Evolutionary conservation across 2,888 invertebrate species (phyloP).

Genomic region (Cantharis rufa): DNA sequence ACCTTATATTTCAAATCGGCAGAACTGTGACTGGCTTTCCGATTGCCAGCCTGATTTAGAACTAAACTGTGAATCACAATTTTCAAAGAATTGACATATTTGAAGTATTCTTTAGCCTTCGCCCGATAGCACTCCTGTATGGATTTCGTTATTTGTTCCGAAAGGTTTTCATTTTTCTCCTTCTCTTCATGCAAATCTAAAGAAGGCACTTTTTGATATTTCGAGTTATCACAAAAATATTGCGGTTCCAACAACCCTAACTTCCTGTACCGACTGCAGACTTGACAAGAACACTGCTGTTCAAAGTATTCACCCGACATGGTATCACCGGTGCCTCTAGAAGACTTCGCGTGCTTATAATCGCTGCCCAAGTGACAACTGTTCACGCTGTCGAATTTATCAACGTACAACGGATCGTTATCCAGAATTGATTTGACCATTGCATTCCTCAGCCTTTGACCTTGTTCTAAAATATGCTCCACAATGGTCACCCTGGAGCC

Average conservation of each 20-base stretch:
- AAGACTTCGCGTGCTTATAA: not conserved
- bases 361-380: not conserved
- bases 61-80: constrained; percentile 54
- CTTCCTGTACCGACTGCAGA: constrained; percentile 46
- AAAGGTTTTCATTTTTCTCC: not conserved
- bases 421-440: constrained; percentile 54
- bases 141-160: constrained; percentile 30
- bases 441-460: constrained; percentile 50
- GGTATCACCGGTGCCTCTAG: not conserved
- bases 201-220: not conserved
- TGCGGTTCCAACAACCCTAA: not conserved
- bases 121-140: constrained; percentile 32
- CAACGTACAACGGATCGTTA: constrained; percentile 49
- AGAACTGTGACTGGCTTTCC: constrained; percentile 44
- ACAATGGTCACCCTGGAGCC: constrained; percentile 32
- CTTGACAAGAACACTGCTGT: constrained; percentile 44
- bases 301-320: constrained; percentile 11
- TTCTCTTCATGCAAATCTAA: not conserved
- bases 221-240: not conserved
- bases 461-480: constrained; percentile 46
- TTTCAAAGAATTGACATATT: constrained; percentile 55
- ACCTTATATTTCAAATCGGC: constrained; percentile 29
- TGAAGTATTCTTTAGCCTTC: constrained; percentile 32
- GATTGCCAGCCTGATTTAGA: constrained; percentile 55
- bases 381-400: constrained; percentile 34